Base-by-base conservation (phyloP, 2,888 invertebrate genomes). In the Carterocephalus palaemon region DNA sequence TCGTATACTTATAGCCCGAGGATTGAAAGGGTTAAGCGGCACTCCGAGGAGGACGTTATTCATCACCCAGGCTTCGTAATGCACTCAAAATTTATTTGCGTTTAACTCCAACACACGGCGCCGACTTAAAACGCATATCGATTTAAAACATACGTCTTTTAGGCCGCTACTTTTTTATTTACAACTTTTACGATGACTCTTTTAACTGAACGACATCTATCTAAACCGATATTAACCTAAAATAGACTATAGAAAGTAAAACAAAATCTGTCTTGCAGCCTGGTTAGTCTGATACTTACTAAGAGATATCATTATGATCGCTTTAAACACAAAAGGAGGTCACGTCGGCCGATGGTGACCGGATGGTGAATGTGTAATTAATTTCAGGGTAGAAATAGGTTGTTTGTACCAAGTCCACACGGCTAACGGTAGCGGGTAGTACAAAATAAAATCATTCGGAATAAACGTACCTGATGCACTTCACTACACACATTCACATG, bases 71-170 rank as follows among this genome's bases (percentile, higher is more conserved):
- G 56, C 57, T 57, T 64, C 66, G 76, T 75, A 81, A 83, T 81
- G 81, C 74, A 67, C 70, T 76, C 70, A 62, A 73, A 75, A 83
- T 84, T 82, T 83, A 84, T 84, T 72, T 77, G 75, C 77, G 72
- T 78, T 77, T 79, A 68, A 78, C 75, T 58, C 63, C 54, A 67
- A 67, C 72, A 73, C 73, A 71, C 53, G 60, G 56, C 60, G 54
- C 61, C 70, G 65, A 58, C 63, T 68, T 59, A 59, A 63, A 74
- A 70, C 60, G 62, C 67, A 70, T 67, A 67, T 68, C 66, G 59
- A 64, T 62, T 65, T 60, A 56, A 65, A 68, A 69, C 65, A 63
- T 64, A 60, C 59, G 64, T 70, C 66, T 67, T 68, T 65, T 60
- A 57, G 56, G 49, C 60, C 49, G 52, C 54, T 47, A 43, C 49